phyloP scores from a whole-genome alignment of 2,113 vertebrate genomes.

The Haliaeetus leucogaster region DNA sequence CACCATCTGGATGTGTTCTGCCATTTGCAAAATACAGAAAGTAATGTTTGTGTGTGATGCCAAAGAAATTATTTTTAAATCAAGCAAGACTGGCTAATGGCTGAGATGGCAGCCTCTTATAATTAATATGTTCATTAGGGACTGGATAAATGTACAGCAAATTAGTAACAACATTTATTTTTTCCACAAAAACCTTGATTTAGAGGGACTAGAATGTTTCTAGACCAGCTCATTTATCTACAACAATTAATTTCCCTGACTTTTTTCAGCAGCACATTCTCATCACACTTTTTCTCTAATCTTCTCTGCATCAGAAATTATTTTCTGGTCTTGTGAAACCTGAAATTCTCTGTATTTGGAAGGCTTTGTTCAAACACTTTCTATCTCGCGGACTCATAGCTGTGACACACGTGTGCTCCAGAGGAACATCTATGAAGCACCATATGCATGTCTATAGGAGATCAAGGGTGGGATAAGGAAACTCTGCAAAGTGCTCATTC shows the following conservation, averaged over 20 bases:
- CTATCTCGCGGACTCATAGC: accelerated
- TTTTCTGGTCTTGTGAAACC: background rate
- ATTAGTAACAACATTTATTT: background rate
- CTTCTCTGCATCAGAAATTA: background rate
- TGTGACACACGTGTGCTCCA: background rate
- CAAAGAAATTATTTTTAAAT: background rate
- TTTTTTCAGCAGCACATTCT: background rate
- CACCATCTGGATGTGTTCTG: background rate
- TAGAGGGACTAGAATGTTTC: background rate
- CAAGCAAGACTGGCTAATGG: background rate
- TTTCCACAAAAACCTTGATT: background rate
- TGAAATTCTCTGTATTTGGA: background rate
- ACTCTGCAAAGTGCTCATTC: background rate
- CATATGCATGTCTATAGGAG: accelerated
- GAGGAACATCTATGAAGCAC: too few relatives aligned
- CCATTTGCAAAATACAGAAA: background rate
- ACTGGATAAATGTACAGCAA: background rate
- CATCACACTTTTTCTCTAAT: background rate
- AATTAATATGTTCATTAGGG: background rate
- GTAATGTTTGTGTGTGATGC: background rate
- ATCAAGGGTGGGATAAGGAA: background rate
- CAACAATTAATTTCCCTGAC: background rate
- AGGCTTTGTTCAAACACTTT: background rate
- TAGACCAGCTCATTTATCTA: background rate
- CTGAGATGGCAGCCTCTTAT: background rate